Evolutionary conservation across 1,140 invertebrate genomes (phyloP).

Genomic region (Choristoneura fumiferana): DNA sequence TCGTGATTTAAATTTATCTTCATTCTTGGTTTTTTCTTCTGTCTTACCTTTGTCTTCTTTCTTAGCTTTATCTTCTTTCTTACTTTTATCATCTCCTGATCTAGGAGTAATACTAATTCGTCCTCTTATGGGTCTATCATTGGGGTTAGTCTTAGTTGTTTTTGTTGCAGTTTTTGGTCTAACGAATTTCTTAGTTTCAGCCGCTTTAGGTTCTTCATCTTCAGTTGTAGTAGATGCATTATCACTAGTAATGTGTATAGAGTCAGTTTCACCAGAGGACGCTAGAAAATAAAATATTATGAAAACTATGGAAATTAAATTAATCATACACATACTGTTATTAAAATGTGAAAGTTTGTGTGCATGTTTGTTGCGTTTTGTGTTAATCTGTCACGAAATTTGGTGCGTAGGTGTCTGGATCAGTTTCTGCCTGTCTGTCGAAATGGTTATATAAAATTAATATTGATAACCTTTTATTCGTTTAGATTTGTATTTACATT

Average conservation of each 20-base stretch:
- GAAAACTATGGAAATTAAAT: neutral
- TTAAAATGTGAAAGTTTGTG: too few species aligned
- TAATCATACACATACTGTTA: too few species aligned
- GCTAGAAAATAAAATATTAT: constrained; percentile 32
- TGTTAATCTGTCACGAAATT: too few species aligned
- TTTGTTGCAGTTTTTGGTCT: neutral
- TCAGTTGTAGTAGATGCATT: constrained; percentile 29
- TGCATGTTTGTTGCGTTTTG: too few species aligned
- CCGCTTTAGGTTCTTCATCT: constrained; percentile 23
- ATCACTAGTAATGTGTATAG: constrained; percentile 44
- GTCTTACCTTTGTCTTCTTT: too few species aligned
- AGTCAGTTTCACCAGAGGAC: constrained; percentile 49
- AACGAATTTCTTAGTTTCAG: constrained; percentile 16
- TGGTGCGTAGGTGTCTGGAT: too few species aligned
- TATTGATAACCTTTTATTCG: too few species aligned
- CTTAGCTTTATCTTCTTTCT: neutral
- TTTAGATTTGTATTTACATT: too few species aligned
- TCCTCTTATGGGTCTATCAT: constrained; percentile 1
- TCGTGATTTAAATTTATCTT: neutral
- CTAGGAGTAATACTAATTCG: constrained; percentile 2
- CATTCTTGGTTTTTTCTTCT: constrained; percentile 1
- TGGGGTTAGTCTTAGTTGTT: neutral
- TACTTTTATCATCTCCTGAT: neutral
- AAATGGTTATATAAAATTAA: too few species aligned
- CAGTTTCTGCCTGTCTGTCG: too few species aligned